Evolutionary conservation across 2,888 invertebrate species (phyloP), one percentile per base, ranked within the genome.

Genomic region (Anthoptus insignis): DNA sequence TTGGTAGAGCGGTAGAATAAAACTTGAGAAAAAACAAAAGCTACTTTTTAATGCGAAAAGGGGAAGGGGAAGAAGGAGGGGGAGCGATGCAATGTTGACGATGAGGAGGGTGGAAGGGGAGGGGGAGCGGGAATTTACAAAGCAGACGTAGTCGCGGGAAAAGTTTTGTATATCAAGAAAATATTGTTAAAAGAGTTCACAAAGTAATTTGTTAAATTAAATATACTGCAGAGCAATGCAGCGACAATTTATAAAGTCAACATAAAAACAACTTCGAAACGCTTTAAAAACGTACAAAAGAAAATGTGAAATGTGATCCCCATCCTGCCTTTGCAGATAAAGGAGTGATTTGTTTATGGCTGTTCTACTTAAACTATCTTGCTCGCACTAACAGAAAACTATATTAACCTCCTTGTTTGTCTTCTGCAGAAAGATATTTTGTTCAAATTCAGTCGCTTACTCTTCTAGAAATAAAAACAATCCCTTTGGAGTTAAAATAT

Each of bases 321-420:
- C 37, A 37, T 54, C 24, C 54, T 54, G 34, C 54, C 54, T 54
- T 21, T 32, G 29, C 50, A 54, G 54, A 54, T 54, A 54, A 37
- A 37, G 37, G 21, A 54, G 54, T 54, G 54, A 54, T 54, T 54
- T 54, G 54, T 54, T 54, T 37, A 37, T 53, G 32, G 53, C 34
- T 34, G 53, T n/a, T 13, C 32, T 53, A 54, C 34, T 53, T 22
- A 54, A 14, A 5, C 54, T 14, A n/a, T 54, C 54, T 54, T n/a
- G 53, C 53, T 53, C 32, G 21, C 34, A 21, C 34, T 53, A 6
- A 53, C 32, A 53, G 21, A 21, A 34, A 53, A 53, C 29, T 7
- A 53, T 52, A 53, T 34, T 21, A 21, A 19, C 19, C 42, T 42
- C 34, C n/a, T 34, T 53, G 34, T 34, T 53, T 53, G n/a, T 53